Conservation (phyloP, 2,797 vertebrate genomes). For the Coracias cyanogaster region DNA sequence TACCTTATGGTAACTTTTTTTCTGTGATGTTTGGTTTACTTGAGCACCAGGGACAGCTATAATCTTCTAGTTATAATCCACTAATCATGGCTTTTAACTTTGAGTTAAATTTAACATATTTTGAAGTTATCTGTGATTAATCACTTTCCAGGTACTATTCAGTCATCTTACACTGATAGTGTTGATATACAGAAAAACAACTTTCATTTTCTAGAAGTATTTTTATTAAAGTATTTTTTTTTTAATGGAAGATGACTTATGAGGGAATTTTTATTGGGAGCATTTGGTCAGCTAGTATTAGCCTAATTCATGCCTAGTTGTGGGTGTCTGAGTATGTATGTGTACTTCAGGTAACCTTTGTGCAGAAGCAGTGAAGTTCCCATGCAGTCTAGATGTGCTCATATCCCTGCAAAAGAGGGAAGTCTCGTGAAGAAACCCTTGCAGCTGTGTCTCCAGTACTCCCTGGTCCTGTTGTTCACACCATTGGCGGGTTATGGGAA, state of each 20-base stretch:
- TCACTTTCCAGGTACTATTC: background rate
- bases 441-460: background rate
- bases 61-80: background rate
- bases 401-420: background rate
- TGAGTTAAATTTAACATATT: background rate
- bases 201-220: background rate
- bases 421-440: accelerated
- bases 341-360: background rate
- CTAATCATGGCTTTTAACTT: background rate
- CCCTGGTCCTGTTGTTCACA: background rate
- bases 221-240: background rate
- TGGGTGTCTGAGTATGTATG: background rate
- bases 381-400: background rate
- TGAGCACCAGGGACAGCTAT: background rate
- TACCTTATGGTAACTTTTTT: background rate
- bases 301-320: background rate
- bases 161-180: background rate
- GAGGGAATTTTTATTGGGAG: background rate
- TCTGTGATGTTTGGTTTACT: background rate
- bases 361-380: background rate
- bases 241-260: background rate
- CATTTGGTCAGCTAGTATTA: background rate
- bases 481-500: background rate
- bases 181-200: background rate
- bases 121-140: background rate